Evolutionary conservation across 2,888 invertebrate genomes (phyloP).

Genomic region (Willowsia nigromaculata): DNA sequence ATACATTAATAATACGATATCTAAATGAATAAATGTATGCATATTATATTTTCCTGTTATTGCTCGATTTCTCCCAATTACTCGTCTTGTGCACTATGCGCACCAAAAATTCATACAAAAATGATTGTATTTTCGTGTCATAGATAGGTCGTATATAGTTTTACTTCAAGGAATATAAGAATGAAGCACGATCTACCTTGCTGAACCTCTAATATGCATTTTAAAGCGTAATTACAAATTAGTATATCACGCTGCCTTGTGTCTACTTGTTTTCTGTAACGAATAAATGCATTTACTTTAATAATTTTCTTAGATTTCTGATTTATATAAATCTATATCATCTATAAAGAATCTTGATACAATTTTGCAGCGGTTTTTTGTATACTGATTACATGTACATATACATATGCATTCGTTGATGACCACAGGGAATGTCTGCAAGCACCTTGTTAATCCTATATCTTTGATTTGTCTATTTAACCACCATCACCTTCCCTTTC

Average conservation of each 20-base stretch:
- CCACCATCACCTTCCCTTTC: neutral
- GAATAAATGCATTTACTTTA: neutral
- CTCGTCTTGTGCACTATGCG: neutral
- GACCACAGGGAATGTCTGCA: neutral
- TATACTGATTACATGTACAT: no score
- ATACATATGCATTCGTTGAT: neutral
- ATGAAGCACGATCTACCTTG: constrained; percentile 7
- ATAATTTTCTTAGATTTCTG: neutral
- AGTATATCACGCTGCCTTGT: constrained; percentile 6
- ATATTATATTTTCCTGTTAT: no score
- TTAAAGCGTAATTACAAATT: constrained; percentile 6
- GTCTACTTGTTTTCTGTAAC: neutral
- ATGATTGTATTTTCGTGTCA: neutral
- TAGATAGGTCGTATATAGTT: neutral
- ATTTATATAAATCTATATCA: neutral
- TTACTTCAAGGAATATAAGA: neutral
- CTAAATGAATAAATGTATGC: no score
- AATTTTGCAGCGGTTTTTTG: neutral
- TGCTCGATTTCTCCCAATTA: constrained; percentile 45
- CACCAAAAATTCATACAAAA: neutral
- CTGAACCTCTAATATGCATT: neutral
- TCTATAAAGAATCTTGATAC: neutral
- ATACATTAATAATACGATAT: neutral
- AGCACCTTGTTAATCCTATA: neutral
- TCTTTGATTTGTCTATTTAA: neutral